Percentiles rank a stretch among this genome's conserved stretches.
Evolutionary conservation across 2,888 invertebrate genomes (phyloP).

Genomic region (Theristus sp.): DNA sequence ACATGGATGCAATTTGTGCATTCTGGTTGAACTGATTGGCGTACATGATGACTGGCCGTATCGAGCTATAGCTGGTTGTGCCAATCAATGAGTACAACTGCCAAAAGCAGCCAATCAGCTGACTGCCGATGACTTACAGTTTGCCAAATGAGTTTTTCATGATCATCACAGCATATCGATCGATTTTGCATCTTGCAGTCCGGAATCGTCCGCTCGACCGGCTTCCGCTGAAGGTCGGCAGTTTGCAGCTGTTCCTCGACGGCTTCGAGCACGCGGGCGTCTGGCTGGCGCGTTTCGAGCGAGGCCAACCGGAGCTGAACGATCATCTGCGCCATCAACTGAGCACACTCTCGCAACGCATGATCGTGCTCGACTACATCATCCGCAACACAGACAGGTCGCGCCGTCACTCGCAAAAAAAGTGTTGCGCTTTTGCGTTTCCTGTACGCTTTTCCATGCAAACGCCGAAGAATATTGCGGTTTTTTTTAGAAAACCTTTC

Average conservation of each 20-base stretch:
- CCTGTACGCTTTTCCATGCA: no score
- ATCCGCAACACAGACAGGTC: conserved; percentile 20
- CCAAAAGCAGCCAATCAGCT: no score
- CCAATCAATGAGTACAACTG: no score
- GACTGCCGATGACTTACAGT: no score
- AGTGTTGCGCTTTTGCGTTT: no score
- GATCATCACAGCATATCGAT: not conserved
- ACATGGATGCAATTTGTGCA: not conserved
- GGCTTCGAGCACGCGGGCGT: not conserved
- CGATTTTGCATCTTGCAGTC: not conserved
- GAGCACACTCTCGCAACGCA: conserved; percentile 36
- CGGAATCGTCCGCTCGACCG: not conserved
- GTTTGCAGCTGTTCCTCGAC: not conserved
- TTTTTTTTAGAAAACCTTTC: no score
- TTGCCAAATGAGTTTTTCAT: not conserved
- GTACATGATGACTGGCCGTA: not conserved
- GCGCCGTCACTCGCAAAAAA: not conserved
- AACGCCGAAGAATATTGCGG: no score
- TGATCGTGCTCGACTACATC: conserved; percentile 21
- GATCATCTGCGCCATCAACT: conserved; percentile 82
- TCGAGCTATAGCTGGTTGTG: no score
- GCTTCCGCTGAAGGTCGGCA: not conserved
- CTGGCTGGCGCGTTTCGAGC: conserved; percentile 37
- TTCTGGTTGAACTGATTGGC: not conserved
- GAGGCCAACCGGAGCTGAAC: conserved; percentile 71